These are phyloP conservation scores for Tetranychus truncatus DNA, from an alignment of 2,888 invertebrate species.

Conservation along the genomic window DNA sequence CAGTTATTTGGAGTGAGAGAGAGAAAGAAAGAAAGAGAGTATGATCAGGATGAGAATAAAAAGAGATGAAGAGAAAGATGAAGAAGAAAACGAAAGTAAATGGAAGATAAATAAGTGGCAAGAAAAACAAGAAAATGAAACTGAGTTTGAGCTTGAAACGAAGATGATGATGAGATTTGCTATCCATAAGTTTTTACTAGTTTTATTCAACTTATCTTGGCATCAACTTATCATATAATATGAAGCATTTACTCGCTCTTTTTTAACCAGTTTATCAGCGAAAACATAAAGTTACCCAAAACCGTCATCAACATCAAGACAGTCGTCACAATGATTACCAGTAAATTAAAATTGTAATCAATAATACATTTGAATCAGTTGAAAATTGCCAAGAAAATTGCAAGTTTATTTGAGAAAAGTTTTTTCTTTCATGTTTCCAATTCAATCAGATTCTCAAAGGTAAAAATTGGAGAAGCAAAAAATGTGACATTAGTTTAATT, in stretches of 20 bases:
- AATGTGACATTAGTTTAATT: neutral
- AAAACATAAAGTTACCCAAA: too few species aligned
- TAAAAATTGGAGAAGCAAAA: neutral
- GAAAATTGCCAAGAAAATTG: neutral
- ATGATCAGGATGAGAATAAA: neutral
- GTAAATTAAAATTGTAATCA: too few species aligned
- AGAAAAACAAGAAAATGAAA: constrained; percentile 40
- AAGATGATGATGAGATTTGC: constrained; percentile 1
- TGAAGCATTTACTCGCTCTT: neutral
- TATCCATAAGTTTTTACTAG: neutral
- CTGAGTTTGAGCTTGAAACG: neutral
- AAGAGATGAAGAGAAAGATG: neutral
- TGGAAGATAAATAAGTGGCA: neutral
- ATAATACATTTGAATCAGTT: too few species aligned
- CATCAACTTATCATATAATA: neutral
- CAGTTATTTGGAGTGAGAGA: neutral
- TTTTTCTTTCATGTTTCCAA: neutral
- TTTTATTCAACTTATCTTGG: neutral
- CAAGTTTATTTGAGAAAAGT: neutral
- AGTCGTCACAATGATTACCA: too few species aligned
- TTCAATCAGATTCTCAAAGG: neutral
- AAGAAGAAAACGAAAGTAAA: neutral
- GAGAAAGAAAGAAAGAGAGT: constrained; percentile 3
- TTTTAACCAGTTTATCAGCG: neutral
- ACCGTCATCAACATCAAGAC: too few species aligned